Evolutionary conservation across 2,113 vertebrate species (phyloP).

Genomic region (Thalassarche chlororhynchos): DNA sequence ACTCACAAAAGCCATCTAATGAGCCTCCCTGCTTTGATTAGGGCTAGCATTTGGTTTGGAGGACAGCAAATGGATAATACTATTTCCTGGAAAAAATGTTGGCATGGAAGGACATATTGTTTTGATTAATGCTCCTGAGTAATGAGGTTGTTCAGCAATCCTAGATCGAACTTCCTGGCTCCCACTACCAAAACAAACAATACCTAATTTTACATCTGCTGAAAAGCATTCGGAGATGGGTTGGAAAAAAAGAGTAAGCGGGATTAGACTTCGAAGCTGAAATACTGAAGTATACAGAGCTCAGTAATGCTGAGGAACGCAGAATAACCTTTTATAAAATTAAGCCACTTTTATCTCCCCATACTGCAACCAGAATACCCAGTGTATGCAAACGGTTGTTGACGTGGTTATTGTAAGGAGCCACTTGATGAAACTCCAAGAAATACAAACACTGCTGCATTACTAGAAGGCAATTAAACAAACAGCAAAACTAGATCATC

Average conservation of each 20-base stretch:
- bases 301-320: background rate
- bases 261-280: background rate
- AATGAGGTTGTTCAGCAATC: conserved; percentile 41
- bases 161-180: conserved; percentile 12
- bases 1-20: conserved; percentile 60
- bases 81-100: conserved; percentile 65
- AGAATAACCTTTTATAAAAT: background rate
- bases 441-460: background rate
- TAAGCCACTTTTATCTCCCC: background rate
- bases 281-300: background rate
- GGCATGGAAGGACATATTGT: conserved; percentile 44
- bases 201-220: background rate
- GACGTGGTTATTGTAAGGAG: background rate
- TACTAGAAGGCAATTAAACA: background rate
- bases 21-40: conserved; percentile 63
- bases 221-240: background rate
- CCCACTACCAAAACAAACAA: conserved; percentile 33
- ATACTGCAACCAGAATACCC: background rate
- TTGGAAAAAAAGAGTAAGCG: background rate
- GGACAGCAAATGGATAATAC: conserved; percentile 62
- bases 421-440: background rate
- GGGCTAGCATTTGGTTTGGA: conserved; percentile 3
- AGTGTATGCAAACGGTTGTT: background rate
- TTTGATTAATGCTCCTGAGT: conserved; percentile 51
- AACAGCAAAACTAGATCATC: background rate